Percentiles rank a stretch among this genome's conserved stretches.
Evolutionary conservation across 2,797 vertebrate genomes (phyloP).

Genomic region (Euthynnus affinis): DNA sequence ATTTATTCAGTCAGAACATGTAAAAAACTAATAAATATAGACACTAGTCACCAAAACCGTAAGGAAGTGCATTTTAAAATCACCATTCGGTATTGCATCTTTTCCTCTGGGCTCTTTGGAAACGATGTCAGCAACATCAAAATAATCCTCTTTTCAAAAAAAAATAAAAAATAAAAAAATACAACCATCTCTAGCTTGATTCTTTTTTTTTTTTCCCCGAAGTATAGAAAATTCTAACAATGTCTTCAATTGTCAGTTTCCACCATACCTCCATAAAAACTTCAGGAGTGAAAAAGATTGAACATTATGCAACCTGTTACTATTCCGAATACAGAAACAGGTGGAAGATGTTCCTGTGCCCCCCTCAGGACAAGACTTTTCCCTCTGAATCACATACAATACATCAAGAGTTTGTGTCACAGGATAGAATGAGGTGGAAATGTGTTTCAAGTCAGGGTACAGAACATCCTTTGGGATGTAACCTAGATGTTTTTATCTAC

Average conservation of each 20-base stretch:
- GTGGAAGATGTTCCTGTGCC: conserved; percentile 25
- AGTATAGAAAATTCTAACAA: conserved; percentile 9
- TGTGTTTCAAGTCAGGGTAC: conserved; percentile 56
- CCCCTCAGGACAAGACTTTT: conserved; percentile 31
- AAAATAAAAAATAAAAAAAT: too few relatives aligned
- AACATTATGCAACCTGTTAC: conserved; percentile 43
- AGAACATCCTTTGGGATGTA: conserved; percentile 70
- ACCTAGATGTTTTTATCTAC: conserved; percentile 78
- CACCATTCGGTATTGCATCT: not conserved
- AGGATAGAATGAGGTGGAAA: conserved; percentile 56
- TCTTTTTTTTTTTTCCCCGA: conserved; percentile 5
- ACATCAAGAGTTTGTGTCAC: conserved; percentile 59
- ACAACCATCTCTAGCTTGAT: not conserved
- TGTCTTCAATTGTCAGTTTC: conserved; percentile 33
- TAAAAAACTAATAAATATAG: not conserved
- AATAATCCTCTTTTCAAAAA: not conserved
- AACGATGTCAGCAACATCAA: not conserved
- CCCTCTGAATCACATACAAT: conserved; percentile 28
- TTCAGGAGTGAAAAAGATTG: conserved; percentile 5
- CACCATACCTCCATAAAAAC: conserved; percentile 8
- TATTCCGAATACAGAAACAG: conserved; percentile 32
- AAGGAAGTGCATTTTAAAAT: not conserved
- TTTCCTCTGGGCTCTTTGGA: not conserved
- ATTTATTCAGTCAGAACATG: not conserved
- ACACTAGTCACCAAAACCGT: not conserved